Base-by-base conservation (phyloP, 2,797 vertebrate genomes). In the Xenops minutus region DNA sequence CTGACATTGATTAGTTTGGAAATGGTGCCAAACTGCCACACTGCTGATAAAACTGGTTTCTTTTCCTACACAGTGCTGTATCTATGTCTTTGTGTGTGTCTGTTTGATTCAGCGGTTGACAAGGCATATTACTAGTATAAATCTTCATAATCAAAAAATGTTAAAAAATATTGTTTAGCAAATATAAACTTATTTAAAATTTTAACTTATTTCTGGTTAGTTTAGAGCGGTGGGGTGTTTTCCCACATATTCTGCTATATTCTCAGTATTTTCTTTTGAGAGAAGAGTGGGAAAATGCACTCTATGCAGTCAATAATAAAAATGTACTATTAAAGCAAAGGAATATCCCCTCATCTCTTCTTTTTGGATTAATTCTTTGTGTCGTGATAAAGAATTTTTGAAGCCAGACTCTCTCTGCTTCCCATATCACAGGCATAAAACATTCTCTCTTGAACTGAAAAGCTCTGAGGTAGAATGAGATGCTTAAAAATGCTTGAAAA, bases 61-160 rank as follows among this genome's bases (percentile, higher is more conserved):
- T 71, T 67, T 74, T 63, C 34, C 72, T 39, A 11, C 10, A 3
- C 13, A 54, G 5, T 34, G 21, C 48, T 67, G 12, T 37, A 26
- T 29, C 34, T 37, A 0, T n/a, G 12, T 63, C 14, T 61, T 1
- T 41, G 4, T 41, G 0, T n/a, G 12, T 63, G 14, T 61, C 1
- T 41, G 4, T 32, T 21, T 32, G 37, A 54, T 62, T 83, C 63
- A 67, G 22, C 17, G 41, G 23, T 17, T 85, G 39, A 71, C 17
- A 32, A 46, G 26, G 14, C 6, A n/a, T 41, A 14, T 66, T 69
- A 73, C 29, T 80, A 17, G 7, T 63, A 44, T n/a, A 9, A 63
- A 78, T 19, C 4, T 36, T 13, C 32, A 30, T 14, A 58, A 55
- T 27, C 5, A 44, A 44, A 75, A 29, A 3, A 22, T 43, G 12